Evolutionary conservation across 2,113 vertebrate genomes (phyloP).

Genomic region (Suricata suricatta): DNA sequence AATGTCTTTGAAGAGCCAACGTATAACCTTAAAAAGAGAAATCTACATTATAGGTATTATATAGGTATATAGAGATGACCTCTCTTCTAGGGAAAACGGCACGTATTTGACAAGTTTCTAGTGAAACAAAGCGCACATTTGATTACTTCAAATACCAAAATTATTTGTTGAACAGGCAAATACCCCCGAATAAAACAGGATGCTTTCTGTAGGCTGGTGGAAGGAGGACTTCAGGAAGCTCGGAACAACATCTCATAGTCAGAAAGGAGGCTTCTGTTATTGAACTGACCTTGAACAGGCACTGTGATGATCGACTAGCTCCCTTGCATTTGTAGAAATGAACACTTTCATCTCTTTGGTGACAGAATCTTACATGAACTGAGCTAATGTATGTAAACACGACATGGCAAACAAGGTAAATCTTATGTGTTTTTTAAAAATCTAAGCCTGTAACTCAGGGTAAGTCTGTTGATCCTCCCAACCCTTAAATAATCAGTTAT

Average conservation of each 20-base stretch:
- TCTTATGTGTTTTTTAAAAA: neutral
- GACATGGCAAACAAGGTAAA: neutral
- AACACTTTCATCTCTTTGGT: neutral
- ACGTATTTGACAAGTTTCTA: conserved; percentile 11
- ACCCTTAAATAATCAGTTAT: neutral
- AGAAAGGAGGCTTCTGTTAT: neutral
- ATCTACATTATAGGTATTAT: conserved; percentile 71
- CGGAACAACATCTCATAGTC: neutral
- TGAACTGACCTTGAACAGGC: neutral
- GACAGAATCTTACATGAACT: neutral
- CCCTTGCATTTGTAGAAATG: neutral
- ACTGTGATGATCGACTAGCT: neutral
- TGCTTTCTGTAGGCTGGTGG: neutral
- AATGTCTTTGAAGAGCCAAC: conserved; percentile 89
- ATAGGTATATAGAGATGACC: neutral
- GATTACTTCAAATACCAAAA: neutral
- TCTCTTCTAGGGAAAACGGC: conserved; percentile 31
- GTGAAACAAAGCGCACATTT: neutral
- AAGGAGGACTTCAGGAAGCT: neutral
- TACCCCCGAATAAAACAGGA: neutral
- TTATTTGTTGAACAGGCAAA: conserved; percentile 37
- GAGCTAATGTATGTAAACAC: neutral
- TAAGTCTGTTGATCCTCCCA: neutral
- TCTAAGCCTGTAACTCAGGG: neutral
- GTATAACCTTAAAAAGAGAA: conserved; percentile 92